Evolutionary conservation across 1,140 invertebrate species (phyloP).

Genomic region (Elymnias hypermnestra): DNA sequence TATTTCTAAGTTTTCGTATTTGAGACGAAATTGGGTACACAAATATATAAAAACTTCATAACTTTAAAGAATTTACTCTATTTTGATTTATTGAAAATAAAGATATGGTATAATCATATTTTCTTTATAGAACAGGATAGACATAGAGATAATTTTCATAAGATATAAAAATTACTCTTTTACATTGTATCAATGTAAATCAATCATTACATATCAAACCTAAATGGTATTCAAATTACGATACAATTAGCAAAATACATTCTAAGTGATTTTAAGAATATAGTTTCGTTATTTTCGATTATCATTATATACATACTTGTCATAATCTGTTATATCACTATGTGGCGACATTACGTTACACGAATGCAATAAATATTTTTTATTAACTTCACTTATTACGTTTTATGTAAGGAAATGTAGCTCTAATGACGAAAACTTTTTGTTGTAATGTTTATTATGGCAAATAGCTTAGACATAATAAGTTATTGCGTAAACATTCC

Average conservation of each 20-base stretch:
- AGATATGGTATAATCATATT: too few species aligned
- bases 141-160: too few species aligned
- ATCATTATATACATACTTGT: conserved; percentile 4
- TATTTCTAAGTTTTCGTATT: too few species aligned
- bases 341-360: conserved; percentile 12
- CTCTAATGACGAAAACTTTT: conserved; percentile 13
- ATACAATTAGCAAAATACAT: neutral
- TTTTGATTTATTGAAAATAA: too few species aligned
- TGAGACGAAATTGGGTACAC: too few species aligned
- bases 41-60: too few species aligned
- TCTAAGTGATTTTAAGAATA: neutral
- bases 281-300: conserved; percentile 8
- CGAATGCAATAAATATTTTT: conserved; percentile 17
- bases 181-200: too few species aligned
- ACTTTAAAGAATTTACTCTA: too few species aligned
- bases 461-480: neutral
- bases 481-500: neutral
- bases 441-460: conserved; percentile 4
- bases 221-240: too few species aligned
- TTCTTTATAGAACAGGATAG: too few species aligned
- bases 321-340: conserved; percentile 16
- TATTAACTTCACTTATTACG: conserved; percentile 15
- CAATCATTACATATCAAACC: too few species aligned
- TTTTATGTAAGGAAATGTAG: conserved; percentile 14
- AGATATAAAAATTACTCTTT: too few species aligned